Percentiles rank a stretch among this genome's conserved stretches.
phyloP scores from a whole-genome alignment of 2,888 invertebrate species.

The Trypoxylon attenuatum region DNA sequence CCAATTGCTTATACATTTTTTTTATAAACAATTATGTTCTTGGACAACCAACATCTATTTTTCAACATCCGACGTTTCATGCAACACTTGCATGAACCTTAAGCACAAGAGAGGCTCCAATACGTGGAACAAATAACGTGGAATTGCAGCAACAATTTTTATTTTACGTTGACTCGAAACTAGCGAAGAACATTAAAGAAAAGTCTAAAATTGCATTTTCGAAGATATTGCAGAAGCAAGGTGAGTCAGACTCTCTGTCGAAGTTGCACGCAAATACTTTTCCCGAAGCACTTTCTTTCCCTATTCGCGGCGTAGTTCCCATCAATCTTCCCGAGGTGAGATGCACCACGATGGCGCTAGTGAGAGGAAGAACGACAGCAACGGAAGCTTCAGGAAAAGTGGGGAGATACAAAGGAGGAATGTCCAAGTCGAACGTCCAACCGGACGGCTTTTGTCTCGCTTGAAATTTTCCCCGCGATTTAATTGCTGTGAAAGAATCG shows the following conservation, averaged over 20 bases:
- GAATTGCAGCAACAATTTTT: no score
- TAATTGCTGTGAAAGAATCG: conserved; percentile 52
- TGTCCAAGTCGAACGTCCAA: conserved; percentile 27
- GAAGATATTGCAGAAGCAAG: conserved; percentile 22
- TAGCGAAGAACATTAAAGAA: conserved; percentile 1
- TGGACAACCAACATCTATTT: no score
- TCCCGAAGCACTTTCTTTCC: conserved; percentile 33
- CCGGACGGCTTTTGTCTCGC: conserved; percentile 47
- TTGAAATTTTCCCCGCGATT: conserved; percentile 46
- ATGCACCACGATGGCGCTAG: background rate
- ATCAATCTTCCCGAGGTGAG: conserved; percentile 22
- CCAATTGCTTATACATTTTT: no score
- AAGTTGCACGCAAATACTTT: conserved; percentile 45
- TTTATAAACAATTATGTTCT: no score
- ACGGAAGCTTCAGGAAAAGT: background rate
- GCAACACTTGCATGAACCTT: no score
- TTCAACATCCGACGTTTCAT: no score
- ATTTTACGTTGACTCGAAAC: background rate
- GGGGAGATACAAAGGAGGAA: conserved; percentile 34
- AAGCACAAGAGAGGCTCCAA: no score
- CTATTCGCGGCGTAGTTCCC: conserved; percentile 38
- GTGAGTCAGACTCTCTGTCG: conserved; percentile 18
- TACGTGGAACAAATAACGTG: no score
- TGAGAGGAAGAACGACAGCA: background rate
- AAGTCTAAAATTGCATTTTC: conserved; percentile 10